phyloP scores from a whole-genome alignment of 2,888 invertebrate species.

The Ennomos fuscantarius region DNA sequence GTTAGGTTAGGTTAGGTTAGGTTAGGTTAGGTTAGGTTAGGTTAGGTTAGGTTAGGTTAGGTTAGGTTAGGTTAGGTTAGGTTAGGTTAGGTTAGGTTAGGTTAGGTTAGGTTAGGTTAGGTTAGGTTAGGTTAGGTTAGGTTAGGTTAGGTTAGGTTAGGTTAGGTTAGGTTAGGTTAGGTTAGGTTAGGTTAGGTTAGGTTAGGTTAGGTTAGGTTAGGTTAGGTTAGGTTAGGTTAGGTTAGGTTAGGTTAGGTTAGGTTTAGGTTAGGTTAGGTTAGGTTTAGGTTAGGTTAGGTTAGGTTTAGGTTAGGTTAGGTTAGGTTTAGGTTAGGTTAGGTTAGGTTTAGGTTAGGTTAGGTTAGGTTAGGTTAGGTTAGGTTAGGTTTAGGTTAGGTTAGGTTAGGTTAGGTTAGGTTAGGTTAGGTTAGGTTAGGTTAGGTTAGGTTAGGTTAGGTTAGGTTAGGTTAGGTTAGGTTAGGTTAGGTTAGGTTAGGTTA shows the following conservation, averaged over 20 bases:
- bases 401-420: slow-evolving; percentile 8
- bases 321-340: neutral
- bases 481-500: slow-evolving; percentile 7
- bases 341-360: slow-evolving; percentile 4
- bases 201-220: slow-evolving; percentile 10
- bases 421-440: slow-evolving; percentile 8
- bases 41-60: slow-evolving; percentile 8
- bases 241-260: slow-evolving; percentile 1
- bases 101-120: slow-evolving; percentile 10
- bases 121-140: slow-evolving; percentile 10
- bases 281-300: slow-evolving; percentile 1
- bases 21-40: slow-evolving; percentile 5
- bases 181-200: slow-evolving; percentile 10
- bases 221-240: neutral
- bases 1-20: slow-evolving; percentile 3
- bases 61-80: slow-evolving; percentile 8
- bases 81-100: slow-evolving; percentile 10
- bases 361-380: neutral
- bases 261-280: slow-evolving; percentile 1
- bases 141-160: slow-evolving; percentile 10
- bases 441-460: slow-evolving; percentile 8
- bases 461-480: slow-evolving; percentile 8
- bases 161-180: slow-evolving; percentile 10
- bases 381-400: slow-evolving; percentile 4
- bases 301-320: slow-evolving; percentile 4